Evolutionary conservation across 2,797 vertebrate genomes (phyloP), one percentile per base, ranked within the genome.

Genomic region (Chrysocyon brachyurus): DNA sequence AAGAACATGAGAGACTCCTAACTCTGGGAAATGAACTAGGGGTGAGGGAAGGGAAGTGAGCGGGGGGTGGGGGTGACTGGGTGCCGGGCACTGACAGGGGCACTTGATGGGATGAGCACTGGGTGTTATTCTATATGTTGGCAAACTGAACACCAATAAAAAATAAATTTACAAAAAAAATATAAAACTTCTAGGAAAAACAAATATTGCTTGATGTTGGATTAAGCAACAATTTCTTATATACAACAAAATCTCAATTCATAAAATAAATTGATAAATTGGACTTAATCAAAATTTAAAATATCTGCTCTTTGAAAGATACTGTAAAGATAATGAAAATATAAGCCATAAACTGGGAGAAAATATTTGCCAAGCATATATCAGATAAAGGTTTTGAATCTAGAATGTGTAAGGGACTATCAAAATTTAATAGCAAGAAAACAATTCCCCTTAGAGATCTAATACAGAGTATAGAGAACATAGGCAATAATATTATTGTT

Each of bases 191-290:
- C 57, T 64, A 33, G 10, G 9, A 3, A 79, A 15, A 49, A 68
- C 3, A 68, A 68, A 33, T 28, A 75, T 75, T 31, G 40, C 26
- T 56, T 77, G 36, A 15, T 21, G 14, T 75, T 77, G 19, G n/a
- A 17, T 68, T 61, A 83, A 56, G 28, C 22, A 46, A n/a, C 66
- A 90, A 54, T 87, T 96, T 93, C 52, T 81, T 72, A 91, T 9
- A 59, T 10, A 78, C 26, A 90, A 79, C 70, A 78, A 94, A 94
- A 94, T 64, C 36, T 85, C 28, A 90, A 28, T 78, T 94, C 36
- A 68, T 59, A 57, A 90, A 83, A 75, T 36, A 68, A 84, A 36
- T 31, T 68, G 52, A 36, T 90, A 68, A 85, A 17, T 28, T 75
- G 40, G 8, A 49, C 46, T 75, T 31, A 75, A 49, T 49, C 46